Evolutionary conservation across 2,888 invertebrate species (phyloP).

Genomic region (Cordylochernes scorpioides): DNA sequence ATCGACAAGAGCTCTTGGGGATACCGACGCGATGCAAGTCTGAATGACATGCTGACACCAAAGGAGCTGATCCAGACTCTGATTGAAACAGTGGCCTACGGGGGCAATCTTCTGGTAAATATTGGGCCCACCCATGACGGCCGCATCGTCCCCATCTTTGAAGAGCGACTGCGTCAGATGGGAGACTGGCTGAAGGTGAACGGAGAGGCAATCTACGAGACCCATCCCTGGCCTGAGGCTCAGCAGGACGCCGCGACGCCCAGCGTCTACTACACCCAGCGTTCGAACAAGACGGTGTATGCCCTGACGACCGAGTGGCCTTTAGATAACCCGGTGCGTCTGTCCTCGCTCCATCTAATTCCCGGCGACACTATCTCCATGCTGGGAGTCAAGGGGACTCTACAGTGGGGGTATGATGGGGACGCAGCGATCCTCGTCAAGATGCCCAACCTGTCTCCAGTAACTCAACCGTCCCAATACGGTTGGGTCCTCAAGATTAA

Average conservation of each 20-base stretch:
- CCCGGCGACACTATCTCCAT: too few relatives aligned
- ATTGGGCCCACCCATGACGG: constrained; percentile 24
- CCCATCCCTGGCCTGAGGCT: constrained; percentile 20
- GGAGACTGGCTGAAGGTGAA: constrained; percentile 22
- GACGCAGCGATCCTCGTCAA: too few relatives aligned
- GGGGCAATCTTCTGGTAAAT: constrained; percentile 23
- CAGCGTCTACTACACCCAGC: too few relatives aligned
- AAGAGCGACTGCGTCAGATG: constrained; percentile 20
- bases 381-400: too few relatives aligned
- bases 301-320: too few relatives aligned
- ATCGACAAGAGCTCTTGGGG: constrained; percentile 68
- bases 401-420: too few relatives aligned
- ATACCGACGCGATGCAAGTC: constrained; percentile 39
- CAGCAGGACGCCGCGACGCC: constrained; percentile 22
- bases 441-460: too few relatives aligned
- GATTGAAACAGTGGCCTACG: constrained; percentile 21
- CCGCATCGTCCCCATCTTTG: constrained; percentile 20
- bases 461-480: too few relatives aligned
- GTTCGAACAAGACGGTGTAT: too few relatives aligned
- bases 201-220: constrained; percentile 22
- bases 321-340: too few relatives aligned
- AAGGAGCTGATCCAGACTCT: constrained; percentile 31
- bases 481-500: too few relatives aligned
- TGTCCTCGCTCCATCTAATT: too few relatives aligned
- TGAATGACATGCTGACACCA: constrained; percentile 38